Evolutionary conservation across 2,113 vertebrate genomes (phyloP).

Genomic region (Notarius quadriscutis): DNA sequence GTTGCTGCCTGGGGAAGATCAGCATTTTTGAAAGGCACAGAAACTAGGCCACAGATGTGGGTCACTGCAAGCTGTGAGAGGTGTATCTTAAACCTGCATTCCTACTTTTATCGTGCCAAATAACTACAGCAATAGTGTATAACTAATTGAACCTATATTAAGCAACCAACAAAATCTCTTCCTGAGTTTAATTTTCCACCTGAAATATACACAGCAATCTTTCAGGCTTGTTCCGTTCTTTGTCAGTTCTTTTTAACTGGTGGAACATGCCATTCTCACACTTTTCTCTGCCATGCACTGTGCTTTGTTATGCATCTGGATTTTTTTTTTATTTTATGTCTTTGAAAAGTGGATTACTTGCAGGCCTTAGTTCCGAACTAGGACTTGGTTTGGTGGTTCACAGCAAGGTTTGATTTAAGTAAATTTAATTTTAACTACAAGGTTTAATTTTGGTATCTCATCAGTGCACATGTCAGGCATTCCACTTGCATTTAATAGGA

Average conservation of each 20-base stretch:
- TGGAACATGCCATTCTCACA: neutral
- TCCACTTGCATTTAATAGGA: slow-evolving; percentile 35
- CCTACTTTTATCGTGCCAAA: neutral
- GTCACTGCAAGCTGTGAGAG: neutral
- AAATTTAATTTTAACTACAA: neutral
- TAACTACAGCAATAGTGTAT: neutral
- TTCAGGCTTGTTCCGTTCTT: neutral
- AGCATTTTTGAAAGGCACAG: neutral
- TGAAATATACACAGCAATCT: neutral
- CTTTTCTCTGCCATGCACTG: neutral
- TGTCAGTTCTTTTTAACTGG: neutral
- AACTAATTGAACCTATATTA: neutral
- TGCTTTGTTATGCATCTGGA: neutral
- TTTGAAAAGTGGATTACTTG: neutral
- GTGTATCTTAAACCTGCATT: neutral
- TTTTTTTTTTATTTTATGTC: neutral
- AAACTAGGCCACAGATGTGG: neutral
- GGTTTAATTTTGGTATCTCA: slow-evolving; percentile 36
- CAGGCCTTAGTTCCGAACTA: neutral
- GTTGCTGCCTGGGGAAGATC: neutral
- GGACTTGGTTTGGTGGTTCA: neutral
- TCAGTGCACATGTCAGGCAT: slow-evolving; percentile 33
- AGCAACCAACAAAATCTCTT: neutral
- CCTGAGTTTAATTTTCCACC: neutral
- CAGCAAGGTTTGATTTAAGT: neutral